A percentile compares a stretch with the other conserved stretches of the same genome.
These are phyloP conservation scores for Thalassaphorura encarpata DNA, from an alignment of 1,140 invertebrate species.

Conservation along the genomic window DNA sequence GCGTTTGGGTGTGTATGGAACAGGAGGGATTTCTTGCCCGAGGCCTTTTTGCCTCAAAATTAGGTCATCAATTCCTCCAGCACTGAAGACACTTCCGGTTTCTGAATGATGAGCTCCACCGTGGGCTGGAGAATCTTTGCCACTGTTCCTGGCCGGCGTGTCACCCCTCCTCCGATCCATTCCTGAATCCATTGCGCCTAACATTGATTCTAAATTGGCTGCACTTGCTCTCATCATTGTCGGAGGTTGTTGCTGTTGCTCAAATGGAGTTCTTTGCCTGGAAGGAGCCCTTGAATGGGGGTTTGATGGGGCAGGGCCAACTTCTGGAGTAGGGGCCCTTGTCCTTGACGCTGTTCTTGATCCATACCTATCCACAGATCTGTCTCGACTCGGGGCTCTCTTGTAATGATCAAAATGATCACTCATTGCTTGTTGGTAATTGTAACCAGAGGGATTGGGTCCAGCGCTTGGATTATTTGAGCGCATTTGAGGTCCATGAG, in stretches of 20 bases:
- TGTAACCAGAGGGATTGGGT: conserved; percentile 38
- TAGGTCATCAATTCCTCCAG: conserved; percentile 50
- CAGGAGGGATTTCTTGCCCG: conserved; percentile 76
- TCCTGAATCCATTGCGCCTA: conserved; percentile 36
- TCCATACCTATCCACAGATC: conserved; percentile 67
- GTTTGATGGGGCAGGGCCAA: conserved; percentile 56
- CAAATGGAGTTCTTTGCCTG: conserved; percentile 32
- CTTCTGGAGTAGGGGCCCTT: conserved; percentile 40
- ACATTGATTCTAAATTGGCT: conserved; percentile 5
- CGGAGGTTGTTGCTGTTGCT: conserved; percentile 5
- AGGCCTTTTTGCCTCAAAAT: conserved; percentile 61
- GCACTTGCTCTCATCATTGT: not conserved
- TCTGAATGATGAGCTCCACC: conserved; percentile 5
- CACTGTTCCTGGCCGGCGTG: conserved; percentile 20
- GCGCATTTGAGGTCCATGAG: conserved; percentile 33
- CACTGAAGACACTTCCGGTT: conserved; percentile 9
- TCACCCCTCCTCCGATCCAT: conserved; percentile 12
- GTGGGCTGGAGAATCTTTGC: conserved; percentile 12
- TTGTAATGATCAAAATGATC: conserved; percentile 82
- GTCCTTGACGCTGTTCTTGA: conserved; percentile 25
- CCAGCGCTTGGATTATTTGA: conserved; percentile 19
- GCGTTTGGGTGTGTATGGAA: conserved; percentile 66
- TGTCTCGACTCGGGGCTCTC: conserved; percentile 71
- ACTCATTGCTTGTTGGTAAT: conserved; percentile 45
- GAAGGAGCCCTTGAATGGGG: conserved; percentile 51